Conservation (phyloP, 1,140 invertebrate genomes). For the Drosophila malerkotliana region DNA sequence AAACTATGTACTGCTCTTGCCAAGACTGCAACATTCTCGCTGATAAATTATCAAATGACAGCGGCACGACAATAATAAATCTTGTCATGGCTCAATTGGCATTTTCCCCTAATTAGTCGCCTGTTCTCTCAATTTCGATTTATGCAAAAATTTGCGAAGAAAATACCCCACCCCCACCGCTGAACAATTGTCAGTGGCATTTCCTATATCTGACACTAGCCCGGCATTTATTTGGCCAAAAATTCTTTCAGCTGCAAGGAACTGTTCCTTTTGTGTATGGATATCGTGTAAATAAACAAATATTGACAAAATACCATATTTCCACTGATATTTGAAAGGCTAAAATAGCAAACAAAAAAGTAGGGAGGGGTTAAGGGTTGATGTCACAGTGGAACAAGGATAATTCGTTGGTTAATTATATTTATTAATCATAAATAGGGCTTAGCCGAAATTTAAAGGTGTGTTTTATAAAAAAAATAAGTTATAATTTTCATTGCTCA, state of each 20-base stretch:
- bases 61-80: slow-evolving; percentile 61
- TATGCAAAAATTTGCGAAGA: slow-evolving; percentile 5
- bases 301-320: slow-evolving; percentile 45
- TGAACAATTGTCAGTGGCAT: slow-evolving; percentile 12
- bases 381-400: neutral
- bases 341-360: slow-evolving; percentile 18
- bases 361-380: slow-evolving; percentile 7
- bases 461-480: too few species aligned
- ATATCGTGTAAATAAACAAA: slow-evolving; percentile 46
- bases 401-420: neutral
- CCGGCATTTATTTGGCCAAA: slow-evolving; percentile 16
- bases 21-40: slow-evolving; percentile 59
- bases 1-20: slow-evolving; percentile 11
- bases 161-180: neutral
- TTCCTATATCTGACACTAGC: slow-evolving; percentile 20
- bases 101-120: slow-evolving; percentile 44
- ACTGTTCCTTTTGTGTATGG: slow-evolving; percentile 24
- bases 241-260: slow-evolving; percentile 26
- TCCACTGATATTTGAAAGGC: slow-evolving; percentile 32
- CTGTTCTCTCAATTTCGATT: slow-evolving; percentile 15
- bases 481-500: too few species aligned
- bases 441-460: too few species aligned
- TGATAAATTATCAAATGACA: slow-evolving; percentile 70
- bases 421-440: neutral
- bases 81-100: slow-evolving; percentile 75